phyloP scores from a whole-genome alignment of 2,113 vertebrate genomes.

The Sapajus apella region DNA sequence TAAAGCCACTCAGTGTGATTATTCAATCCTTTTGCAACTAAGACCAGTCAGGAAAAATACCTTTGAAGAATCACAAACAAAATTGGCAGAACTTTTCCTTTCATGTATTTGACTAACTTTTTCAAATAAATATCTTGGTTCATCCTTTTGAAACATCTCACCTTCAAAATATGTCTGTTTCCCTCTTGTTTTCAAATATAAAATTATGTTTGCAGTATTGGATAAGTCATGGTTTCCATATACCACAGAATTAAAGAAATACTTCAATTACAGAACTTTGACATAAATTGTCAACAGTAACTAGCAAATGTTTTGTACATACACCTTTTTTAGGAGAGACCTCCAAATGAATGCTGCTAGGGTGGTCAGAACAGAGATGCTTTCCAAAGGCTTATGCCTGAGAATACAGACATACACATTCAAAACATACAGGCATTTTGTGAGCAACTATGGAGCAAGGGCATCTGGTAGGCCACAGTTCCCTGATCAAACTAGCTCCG shows the following conservation, averaged over 20 bases:
- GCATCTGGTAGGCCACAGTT: conserved; percentile 9
- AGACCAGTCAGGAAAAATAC: conserved; percentile 31
- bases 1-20: conserved; percentile 25
- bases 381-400: conserved; percentile 26
- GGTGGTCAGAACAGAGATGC: background rate
- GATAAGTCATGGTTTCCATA: background rate
- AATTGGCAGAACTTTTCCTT: background rate
- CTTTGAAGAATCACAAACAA: conserved; percentile 56
- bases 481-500: background rate
- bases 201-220: background rate
- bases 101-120: conserved; percentile 11
- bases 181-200: conserved; percentile 22
- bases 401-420: background rate
- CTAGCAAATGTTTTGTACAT: background rate
- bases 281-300: background rate
- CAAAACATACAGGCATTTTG: background rate
- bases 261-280: conserved; percentile 3
- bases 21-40: conserved; percentile 44
- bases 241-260: background rate
- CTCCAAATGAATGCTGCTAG: background rate
- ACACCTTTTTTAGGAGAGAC: background rate
- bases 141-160: conserved; percentile 39
- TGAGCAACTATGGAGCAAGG: background rate
- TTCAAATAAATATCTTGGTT: conserved; percentile 35
- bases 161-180: conserved; percentile 44